Evolutionary conservation across 2,888 invertebrate genomes (phyloP).

Genomic region (Syrista parreyssii): DNA sequence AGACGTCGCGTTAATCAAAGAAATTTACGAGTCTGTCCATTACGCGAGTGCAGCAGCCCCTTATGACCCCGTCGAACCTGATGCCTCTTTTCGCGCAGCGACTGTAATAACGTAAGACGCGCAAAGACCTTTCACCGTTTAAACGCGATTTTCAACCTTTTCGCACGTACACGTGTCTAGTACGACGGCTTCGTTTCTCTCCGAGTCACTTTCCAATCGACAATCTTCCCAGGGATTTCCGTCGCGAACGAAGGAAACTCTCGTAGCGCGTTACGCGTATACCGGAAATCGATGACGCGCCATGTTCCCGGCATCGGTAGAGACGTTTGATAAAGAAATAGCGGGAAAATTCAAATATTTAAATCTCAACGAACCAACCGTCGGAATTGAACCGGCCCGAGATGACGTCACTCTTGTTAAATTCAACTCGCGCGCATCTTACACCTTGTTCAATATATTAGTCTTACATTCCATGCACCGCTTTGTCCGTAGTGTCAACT

Average conservation of each 20-base stretch:
- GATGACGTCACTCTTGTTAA: background rate
- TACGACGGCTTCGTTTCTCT: constrained; percentile 12
- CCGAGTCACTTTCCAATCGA: constrained; percentile 43
- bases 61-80: background rate
- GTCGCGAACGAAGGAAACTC: background rate
- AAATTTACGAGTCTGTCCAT: constrained; percentile 37
- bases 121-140: constrained; percentile 9
- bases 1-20: constrained; percentile 37
- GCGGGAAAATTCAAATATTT: background rate
- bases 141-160: constrained; percentile 15
- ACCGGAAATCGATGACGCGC: background rate
- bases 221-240: background rate
- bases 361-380: accelerated
- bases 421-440: background rate
- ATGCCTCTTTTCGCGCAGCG: background rate
- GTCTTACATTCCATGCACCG: background rate
- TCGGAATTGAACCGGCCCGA: background rate
- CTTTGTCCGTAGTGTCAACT: constrained; percentile 14
- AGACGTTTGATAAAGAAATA: too few species aligned
- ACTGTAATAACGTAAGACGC: background rate
- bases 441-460: background rate
- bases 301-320: too few species aligned
- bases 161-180: constrained; percentile 28
- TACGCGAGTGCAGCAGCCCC: background rate
- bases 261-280: background rate